Conservation (phyloP, 2,113 vertebrate species). For the Melierax canorus region DNA sequence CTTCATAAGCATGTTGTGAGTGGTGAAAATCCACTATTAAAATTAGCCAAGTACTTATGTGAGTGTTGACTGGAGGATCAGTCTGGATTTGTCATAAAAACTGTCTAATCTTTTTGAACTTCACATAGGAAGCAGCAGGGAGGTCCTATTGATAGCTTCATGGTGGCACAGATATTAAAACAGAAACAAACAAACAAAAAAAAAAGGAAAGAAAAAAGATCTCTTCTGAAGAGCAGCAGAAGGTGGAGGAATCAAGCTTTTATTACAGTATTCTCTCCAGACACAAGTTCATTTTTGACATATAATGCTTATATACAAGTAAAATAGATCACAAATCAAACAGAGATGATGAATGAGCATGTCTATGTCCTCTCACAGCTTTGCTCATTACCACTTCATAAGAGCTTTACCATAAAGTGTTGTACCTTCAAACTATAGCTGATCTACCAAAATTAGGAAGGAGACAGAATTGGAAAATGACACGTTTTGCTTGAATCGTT, state of each 20-base stretch:
- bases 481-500: background rate
- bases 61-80: background rate
- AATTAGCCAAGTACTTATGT: background rate
- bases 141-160: background rate
- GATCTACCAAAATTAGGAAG: background rate
- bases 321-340: background rate
- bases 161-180: background rate
- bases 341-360: background rate
- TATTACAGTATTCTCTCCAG: background rate
- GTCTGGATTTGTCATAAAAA: background rate
- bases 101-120: background rate
- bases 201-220: accelerated
- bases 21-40: background rate
- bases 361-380: background rate
- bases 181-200: background rate
- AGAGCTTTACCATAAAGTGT: background rate
- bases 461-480: background rate
- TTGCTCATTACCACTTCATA: background rate
- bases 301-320: background rate
- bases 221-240: background rate
- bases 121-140: background rate
- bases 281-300: background rate
- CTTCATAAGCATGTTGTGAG: background rate
- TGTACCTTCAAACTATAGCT: background rate
- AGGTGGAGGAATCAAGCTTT: background rate